phyloP scores from a whole-genome alignment of 2,113 vertebrate species.

The Puntigrus tetrazona region DNA sequence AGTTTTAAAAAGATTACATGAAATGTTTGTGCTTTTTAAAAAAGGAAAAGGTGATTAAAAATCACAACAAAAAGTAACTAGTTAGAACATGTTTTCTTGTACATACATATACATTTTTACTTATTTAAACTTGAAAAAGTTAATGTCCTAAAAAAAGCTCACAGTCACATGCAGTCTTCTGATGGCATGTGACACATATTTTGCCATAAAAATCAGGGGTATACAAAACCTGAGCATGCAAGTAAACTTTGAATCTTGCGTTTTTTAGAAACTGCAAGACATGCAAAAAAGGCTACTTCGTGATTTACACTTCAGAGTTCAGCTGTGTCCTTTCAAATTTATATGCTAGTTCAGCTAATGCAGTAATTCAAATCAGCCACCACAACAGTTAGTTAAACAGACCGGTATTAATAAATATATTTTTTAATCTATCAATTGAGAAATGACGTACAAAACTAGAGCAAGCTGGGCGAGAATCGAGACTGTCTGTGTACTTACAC shows the following conservation, averaged over 20 bases:
- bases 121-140: not conserved
- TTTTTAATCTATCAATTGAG: not conserved
- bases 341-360: not conserved
- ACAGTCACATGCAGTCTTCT: not conserved
- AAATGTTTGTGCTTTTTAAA: not conserved
- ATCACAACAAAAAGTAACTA: not conserved
- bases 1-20: not conserved
- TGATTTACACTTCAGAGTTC: not conserved
- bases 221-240: not conserved
- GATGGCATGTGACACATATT: slow-evolving; percentile 37
- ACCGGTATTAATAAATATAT: not conserved
- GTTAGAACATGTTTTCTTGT: not conserved
- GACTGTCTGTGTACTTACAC: not conserved
- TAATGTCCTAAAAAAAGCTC: not conserved
- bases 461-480: not conserved
- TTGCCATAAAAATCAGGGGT: slow-evolving; percentile 20
- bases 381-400: not conserved
- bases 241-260: slow-evolving; percentile 19
- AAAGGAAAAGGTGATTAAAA: not conserved
- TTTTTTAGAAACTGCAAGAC: not conserved
- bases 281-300: not conserved
- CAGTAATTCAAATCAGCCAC: not conserved
- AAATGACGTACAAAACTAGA: not conserved
- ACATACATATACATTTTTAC: not conserved
- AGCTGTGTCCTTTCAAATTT: not conserved